Evolutionary conservation across 2,113 vertebrate species (phyloP), one percentile per base, ranked within the genome.

Genomic region (Dolichallabes microphthalmus): DNA sequence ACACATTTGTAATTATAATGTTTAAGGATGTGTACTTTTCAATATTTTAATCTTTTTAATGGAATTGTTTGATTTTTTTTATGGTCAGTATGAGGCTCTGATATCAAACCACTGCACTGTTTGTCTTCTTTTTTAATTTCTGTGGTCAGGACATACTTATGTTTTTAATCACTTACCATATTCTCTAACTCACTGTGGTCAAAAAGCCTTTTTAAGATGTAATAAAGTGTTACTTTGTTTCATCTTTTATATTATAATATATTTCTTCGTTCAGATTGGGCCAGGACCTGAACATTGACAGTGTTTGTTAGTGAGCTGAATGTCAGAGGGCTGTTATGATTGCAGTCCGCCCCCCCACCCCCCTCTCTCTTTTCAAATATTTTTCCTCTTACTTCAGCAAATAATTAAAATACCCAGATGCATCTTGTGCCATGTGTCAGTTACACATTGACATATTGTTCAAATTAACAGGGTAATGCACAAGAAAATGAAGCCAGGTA

Each of bases 331-430:
- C 19, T 25, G 3, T 53, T 32, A 39, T 79, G 32, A 61, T 73
- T 52, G 32, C 17, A 60, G 12, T 74, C 32, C n/a, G n/a, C n/a
- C n/a, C n/a, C n/a, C 13, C 9, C 1, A 27, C 78, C 32, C 55
- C 32, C 78, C 61, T 76, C 22, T 60, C 74, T 87, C 45, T 82
- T 58, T 52, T 14, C 60, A 91, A 82, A 61, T 39, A 5, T n/a
- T 55, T 85, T 88, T 90, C 78, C 50, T 63, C 22, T 45, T 74
- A 55, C 82, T 69, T 73, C 19, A 20, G 89, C 85, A 87, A 92
- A 86, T 82, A 85, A 93, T 93, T 91, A 89, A 82, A 86, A 89
- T 66, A 75, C 85, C 85, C 74, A 74, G 53, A 88, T 69, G 73
- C 87, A 88, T 86, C 82, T 82, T 84, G 87, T 3, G 58, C 30